Evolutionary conservation across 2,888 invertebrate genomes (phyloP), one percentile per base, ranked within the genome.

Genomic region (Pterostichus niger): DNA sequence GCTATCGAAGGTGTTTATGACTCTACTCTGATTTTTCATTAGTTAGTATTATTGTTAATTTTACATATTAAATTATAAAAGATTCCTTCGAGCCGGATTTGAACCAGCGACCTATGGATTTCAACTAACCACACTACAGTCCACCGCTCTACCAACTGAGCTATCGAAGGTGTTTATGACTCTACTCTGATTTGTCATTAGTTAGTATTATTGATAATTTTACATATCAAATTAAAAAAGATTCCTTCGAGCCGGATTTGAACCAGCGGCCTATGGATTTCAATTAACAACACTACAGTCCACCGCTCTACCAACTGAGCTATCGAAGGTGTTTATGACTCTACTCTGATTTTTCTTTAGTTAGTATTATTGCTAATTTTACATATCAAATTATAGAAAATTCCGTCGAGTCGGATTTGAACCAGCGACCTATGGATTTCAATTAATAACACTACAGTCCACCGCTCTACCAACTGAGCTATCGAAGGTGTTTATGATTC

Each of bases 381-480:
- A 49, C 1, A 24, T 24, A 3, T 1, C 3, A 24, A 24, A 2
- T 24, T 40, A 5, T 40, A 40, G 5, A 40, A 40, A 6, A 7
- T 73, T 81, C 82, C 75, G 75, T 82, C 82, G 82, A 82, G 75
- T 75, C 82, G 82, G 82, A 82, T 82, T 82, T 82, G 82, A 82
- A 82, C 82, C 82, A 82, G 82, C 75, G 82, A 82, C 82, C 82
- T 75, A 82, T 82, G 82, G 49, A 49, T 49, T 49, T 49, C 49
- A 49, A 49, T n/a, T 11, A 49, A 49, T 1, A 11, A 49, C 49
- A 49, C 49, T 49, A 49, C 49, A 49, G 49, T 49, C 49, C 49
- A 49, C 49, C 49, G 49, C 49, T 49, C 49, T 49, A 49, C 49
- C 49, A 49, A 49, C 49, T 49, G 49, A 49, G 49, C 49, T 49